These are phyloP conservation scores for Gymnothorax reevesii DNA, from an alignment of 2,797 vertebrate species.

Conservation along the genomic window DNA sequence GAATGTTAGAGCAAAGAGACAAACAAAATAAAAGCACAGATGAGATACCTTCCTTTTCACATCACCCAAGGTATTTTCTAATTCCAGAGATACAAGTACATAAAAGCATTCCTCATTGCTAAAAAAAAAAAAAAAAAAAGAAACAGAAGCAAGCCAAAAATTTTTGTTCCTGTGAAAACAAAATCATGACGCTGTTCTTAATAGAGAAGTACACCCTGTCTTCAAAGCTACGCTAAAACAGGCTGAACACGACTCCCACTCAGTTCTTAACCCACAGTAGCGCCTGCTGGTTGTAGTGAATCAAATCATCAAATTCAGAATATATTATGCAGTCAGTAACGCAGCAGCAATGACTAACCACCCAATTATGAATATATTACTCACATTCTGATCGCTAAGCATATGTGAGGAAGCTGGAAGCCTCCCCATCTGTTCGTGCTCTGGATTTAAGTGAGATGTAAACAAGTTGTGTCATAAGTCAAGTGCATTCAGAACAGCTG, in stretches of 20 bases:
- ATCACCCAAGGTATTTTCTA: neutral
- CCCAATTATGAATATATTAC: neutral
- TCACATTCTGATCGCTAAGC: neutral
- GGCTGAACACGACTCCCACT: neutral
- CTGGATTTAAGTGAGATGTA: neutral
- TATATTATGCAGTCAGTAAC: neutral
- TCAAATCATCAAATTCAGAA: neutral
- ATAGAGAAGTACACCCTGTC: neutral
- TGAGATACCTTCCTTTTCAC: neutral
- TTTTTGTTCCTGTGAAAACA: neutral
- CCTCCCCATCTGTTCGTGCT: neutral
- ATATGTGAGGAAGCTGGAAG: neutral
- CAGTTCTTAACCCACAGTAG: neutral
- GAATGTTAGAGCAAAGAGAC: neutral
- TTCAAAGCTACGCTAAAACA: conserved; percentile 1
- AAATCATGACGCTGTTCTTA: neutral
- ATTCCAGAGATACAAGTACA: neutral
- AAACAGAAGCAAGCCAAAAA: neutral
- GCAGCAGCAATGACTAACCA: neutral
- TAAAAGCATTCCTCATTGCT: neutral
- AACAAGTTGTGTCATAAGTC: neutral
- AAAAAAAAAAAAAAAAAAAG: neutral
- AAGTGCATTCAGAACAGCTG: neutral
- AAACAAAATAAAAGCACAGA: neutral
- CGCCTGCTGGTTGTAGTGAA: neutral